Base-by-base conservation (phyloP, 37 sponge, comb jelly and placozoan genomes). In the Corticium candelabrum region DNA sequence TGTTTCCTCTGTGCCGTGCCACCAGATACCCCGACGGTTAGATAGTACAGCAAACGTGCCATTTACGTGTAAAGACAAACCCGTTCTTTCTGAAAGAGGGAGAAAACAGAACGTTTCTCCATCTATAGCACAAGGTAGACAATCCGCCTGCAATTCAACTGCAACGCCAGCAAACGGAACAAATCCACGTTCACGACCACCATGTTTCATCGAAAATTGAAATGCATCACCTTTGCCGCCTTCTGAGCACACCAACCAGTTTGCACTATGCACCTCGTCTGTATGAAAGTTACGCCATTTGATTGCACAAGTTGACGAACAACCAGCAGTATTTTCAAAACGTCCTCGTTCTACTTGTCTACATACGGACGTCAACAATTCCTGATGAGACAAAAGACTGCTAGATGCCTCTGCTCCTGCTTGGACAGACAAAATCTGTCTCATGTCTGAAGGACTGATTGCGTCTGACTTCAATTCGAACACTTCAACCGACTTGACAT, bases 21-120 rank as follows among this genome's bases (percentile, higher is more conserved):
- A 80, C 86, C 86, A 80, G 15, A 81, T 78, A 11, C 78, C 89
- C 40, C 82, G 74, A 3, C 89, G 41, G 41, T 84, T 82, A 41
- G 40, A 79, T 1, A 41, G 67, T 29, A 88, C 79, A 7, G 81
- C 89, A 88, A 88, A 88, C 40, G 71, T 78, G 35, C 72, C 82
- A 74, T 81, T 88, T 33, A 88, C 82, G 34, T 85, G 85, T 2
- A 84, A 77, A 11, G 85, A 81, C 3, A 88, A 77, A 2, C 80
- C 82, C 34, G 82, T 84, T 37, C 67, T 33, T 11, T 41, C 40
- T 11, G 80, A 67, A 1, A 86, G 30, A 35, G 87, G 86, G 1
- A 83, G 78, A 71, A 76, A 86, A 38, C 86, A 89, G 37, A 85
- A 86, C 15, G 79, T 30, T 27, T 87, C 67, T 33, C 83, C 84